Evolutionary conservation across 2,113 vertebrate genomes (phyloP).

Genomic region (Indicator maculatus): DNA sequence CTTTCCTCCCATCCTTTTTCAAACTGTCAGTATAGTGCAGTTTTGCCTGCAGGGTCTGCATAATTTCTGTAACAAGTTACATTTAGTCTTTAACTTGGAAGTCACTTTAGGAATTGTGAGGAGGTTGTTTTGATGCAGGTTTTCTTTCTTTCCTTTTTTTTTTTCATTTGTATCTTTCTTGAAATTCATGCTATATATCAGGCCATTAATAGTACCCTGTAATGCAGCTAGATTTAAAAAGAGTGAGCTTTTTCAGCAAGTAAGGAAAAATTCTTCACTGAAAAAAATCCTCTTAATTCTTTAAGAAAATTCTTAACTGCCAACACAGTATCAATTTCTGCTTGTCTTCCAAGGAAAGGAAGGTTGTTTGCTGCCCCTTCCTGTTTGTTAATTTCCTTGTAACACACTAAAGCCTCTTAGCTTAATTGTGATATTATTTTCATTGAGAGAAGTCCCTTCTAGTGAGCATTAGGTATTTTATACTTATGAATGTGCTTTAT

Average conservation of each 20-base stretch:
- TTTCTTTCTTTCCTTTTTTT: background rate
- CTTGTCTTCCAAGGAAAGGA: background rate
- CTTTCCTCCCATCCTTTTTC: background rate
- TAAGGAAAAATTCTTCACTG: background rate
- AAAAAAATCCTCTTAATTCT: background rate
- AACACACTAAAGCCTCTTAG: background rate
- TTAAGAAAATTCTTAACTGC: background rate
- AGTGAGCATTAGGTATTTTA: background rate
- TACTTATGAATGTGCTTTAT: background rate
- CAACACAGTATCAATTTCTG: background rate
- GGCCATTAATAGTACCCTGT: background rate
- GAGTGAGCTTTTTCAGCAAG: background rate
- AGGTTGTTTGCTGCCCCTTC: background rate
- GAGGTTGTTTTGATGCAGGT: background rate
- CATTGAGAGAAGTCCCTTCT: background rate
- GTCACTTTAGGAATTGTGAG: background rate
- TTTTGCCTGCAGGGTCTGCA: background rate
- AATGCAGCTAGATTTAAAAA: background rate
- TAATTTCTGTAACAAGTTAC: background rate
- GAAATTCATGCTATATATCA: background rate
- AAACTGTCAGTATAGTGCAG: background rate
- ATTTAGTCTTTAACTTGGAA: background rate
- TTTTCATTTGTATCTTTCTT: background rate
- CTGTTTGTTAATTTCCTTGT: background rate
- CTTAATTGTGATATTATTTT: background rate